Evolutionary conservation across 2,888 invertebrate genomes (phyloP), one percentile per base, ranked within the genome.

Genomic region (Nowickia ferox): DNA sequence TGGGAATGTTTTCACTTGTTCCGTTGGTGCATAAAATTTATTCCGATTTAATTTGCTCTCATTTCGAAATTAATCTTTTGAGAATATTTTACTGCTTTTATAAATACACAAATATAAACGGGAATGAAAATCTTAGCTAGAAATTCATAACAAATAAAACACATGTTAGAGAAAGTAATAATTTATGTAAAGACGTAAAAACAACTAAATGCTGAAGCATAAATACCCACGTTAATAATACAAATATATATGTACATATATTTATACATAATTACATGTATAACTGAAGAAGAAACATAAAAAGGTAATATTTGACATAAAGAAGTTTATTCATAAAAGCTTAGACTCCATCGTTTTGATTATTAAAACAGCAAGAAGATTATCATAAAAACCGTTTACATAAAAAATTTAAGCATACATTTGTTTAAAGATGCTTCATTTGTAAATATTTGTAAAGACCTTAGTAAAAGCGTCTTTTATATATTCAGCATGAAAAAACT

Each of bases 401-500:
- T 30, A 30, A 30, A 30, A 30, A 6, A 30, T 30, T 30, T 30
- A 30, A 30, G 4, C 6, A 65, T 22, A 53, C 4, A 11, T 69
- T 53, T 55, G 9, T 22, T 22, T 71, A 13, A 57, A 57, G 9
- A 42, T 61, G 40, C 17, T n/a, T n/a, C 9, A 30, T 5, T 30
- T 30, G 40, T 15, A n/a, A n/a, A n/a, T n/a, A 17, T 42, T 42
- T 51, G 9, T 38, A 40, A n/a, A 48, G 65, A 46, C 63, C 80
- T 75, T 75, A 30, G 79, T 48, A 59, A 80, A 65, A 59, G 65
- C 55, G 48, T 80, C 51, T 80, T 81, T 80, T 80, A 65, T 69
- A 4, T 61, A 17, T 17, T n/a, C n/a, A n/a, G 8, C 11, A 38
- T 38, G 5, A 53, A 53, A 22, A 19, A 42, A 11, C n/a, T 51